phyloP scores from a whole-genome alignment of 1,140 invertebrate species.

The Aphaenogaster ashmeadi region DNA sequence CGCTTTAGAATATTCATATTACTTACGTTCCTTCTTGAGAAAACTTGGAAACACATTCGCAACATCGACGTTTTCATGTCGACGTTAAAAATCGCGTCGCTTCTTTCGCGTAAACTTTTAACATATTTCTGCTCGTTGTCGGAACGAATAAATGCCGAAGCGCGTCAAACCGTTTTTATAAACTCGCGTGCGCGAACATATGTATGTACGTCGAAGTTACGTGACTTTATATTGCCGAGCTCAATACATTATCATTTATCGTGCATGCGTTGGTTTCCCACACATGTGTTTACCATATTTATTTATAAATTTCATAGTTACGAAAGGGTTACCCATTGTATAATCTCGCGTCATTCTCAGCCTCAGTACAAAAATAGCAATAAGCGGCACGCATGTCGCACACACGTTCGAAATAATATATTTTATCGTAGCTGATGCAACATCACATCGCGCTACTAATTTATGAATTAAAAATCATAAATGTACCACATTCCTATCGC shows the following conservation, averaged over 20 bases:
- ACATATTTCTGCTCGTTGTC: conserved; percentile 6
- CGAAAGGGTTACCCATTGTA: conserved; percentile 15
- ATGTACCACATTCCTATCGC: neutral
- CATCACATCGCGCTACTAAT: neutral
- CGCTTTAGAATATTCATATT: neutral
- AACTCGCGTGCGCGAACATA: neutral
- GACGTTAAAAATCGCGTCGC: neutral
- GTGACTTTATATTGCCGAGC: conserved; percentile 2
- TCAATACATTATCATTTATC: neutral
- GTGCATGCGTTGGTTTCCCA: neutral
- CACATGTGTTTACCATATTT: neutral
- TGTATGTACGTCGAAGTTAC: conserved; percentile 3
- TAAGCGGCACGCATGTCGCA: neutral
- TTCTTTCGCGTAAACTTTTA: neutral
- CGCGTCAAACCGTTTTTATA: neutral
- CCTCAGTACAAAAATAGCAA: conserved; percentile 13
- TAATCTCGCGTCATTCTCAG: conserved; percentile 30
- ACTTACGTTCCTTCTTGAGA: neutral
- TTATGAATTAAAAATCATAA: neutral
- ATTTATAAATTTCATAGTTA: conserved; percentile 26
- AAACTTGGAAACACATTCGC: neutral
- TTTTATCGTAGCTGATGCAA: neutral
- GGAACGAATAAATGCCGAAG: neutral
- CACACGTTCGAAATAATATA: neutral
- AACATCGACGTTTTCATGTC: too few species aligned